Evolutionary conservation across 2,113 vertebrate genomes (phyloP).

Genomic region (Sphyrna mokarran): DNA sequence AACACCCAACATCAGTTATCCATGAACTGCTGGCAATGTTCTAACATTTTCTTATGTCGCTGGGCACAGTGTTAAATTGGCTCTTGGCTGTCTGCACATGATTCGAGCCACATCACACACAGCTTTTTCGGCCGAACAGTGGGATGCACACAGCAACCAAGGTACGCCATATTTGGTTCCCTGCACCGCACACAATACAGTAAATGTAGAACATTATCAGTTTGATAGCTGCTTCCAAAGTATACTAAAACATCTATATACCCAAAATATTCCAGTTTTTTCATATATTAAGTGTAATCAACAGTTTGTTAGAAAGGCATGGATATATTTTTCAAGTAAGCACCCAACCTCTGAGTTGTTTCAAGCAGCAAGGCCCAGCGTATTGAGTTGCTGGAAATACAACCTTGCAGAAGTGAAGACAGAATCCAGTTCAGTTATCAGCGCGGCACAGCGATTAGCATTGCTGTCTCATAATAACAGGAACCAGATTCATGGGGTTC

Average conservation of each 20-base stretch:
- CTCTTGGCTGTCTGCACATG: neutral
- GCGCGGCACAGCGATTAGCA: too few relatives aligned
- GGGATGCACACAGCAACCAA: neutral
- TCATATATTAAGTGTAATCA: neutral
- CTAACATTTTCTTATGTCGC: neutral
- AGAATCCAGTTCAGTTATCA: neutral
- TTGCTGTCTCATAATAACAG: too few relatives aligned
- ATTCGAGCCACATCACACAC: neutral
- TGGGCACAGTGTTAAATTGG: neutral
- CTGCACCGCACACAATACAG: neutral
- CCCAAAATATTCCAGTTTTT: neutral
- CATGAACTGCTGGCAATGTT: neutral
- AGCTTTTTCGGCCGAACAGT: neutral
- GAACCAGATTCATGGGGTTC: too few relatives aligned
- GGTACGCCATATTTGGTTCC: neutral
- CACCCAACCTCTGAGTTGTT: neutral
- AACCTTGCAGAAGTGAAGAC: neutral
- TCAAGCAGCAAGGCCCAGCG: neutral
- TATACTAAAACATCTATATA: neutral
- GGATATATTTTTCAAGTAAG: neutral
- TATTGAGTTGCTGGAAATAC: neutral
- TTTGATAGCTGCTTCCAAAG: neutral
- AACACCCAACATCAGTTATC: neutral
- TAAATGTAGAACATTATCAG: neutral
- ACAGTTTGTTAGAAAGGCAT: neutral